Conservation (phyloP, 2,797 vertebrate genomes). For the Aselliscus stoliczkanus region DNA sequence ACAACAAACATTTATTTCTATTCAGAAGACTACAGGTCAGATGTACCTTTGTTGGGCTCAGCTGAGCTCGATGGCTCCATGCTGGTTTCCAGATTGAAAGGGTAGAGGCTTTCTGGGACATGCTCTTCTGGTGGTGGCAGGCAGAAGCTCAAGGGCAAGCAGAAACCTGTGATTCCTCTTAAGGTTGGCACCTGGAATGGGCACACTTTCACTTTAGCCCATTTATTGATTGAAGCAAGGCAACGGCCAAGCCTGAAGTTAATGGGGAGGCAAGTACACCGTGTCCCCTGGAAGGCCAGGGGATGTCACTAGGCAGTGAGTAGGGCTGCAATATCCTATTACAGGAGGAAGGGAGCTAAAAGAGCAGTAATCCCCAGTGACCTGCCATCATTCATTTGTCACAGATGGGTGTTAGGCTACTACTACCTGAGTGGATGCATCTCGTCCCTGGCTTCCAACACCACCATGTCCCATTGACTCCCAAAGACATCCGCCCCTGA, state of each 20-base stretch:
- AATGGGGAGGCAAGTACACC: neutral
- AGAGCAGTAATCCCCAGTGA: neutral
- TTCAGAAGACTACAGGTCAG: neutral
- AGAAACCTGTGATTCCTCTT: neutral
- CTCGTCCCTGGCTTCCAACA: neutral
- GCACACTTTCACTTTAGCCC: too few species aligned
- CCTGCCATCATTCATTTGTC: neutral
- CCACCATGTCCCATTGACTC: rapidly evolving
- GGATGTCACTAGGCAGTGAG: too few species aligned
- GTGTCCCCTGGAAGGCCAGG: neutral
- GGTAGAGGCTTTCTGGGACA: too few species aligned
- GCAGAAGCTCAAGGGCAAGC: neutral
- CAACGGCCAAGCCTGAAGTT: rapidly evolving
- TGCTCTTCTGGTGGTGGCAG: rapidly evolving
- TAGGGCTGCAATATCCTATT: neutral
- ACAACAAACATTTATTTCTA: neutral
- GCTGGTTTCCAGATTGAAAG: neutral
- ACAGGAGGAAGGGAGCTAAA: neutral
- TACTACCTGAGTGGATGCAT: neutral
- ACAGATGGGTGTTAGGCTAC: rapidly evolving
- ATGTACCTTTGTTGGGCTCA: too few species aligned
- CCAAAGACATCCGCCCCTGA: rapidly evolving
- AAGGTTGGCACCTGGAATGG: neutral
- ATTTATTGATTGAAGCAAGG: neutral
- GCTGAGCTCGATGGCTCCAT: neutral